phyloP scores from a whole-genome alignment of 2,797 vertebrate genomes.

The Enteromius paludinosus region DNA sequence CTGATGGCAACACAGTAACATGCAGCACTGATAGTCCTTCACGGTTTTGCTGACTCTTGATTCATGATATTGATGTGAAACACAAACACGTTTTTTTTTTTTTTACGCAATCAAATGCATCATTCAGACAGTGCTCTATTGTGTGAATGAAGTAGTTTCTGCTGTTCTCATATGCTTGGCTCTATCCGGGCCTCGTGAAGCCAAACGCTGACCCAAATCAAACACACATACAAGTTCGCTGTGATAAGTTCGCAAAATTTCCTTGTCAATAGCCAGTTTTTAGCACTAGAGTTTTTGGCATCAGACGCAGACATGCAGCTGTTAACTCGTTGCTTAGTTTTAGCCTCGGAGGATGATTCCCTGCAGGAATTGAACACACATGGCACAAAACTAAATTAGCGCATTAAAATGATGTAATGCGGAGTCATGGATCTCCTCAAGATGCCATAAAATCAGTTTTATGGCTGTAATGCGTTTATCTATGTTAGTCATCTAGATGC shows the following conservation, averaged over 20 bases:
- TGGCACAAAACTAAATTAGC: neutral
- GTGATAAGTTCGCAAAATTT: conserved; percentile 17
- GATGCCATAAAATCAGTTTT: conserved; percentile 27
- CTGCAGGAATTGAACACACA: conserved; percentile 30
- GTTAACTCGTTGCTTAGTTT: conserved; percentile 35
- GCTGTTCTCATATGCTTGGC: conserved; percentile 1
- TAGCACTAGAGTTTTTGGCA: conserved; percentile 31
- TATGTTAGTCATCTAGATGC: neutral
- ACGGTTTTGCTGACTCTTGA: neutral
- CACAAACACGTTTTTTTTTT: neutral
- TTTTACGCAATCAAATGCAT: neutral
- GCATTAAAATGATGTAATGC: conserved; percentile 46
- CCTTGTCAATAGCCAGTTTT: conserved; percentile 45
- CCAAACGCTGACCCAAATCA: neutral
- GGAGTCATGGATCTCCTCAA: conserved; percentile 6
- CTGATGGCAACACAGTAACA: neutral
- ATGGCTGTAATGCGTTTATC: neutral
- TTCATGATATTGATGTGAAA: neutral
- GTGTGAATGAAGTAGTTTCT: conserved; percentile 32
- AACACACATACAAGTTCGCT: conserved; percentile 14
- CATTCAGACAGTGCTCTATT: conserved; percentile 8
- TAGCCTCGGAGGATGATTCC: conserved; percentile 42
- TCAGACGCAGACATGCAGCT: conserved; percentile 28
- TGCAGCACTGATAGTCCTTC: neutral
- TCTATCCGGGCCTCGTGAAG: conserved; percentile 20